Evolutionary conservation across 2,797 vertebrate genomes (phyloP).

Genomic region (Molossus molossus): DNA sequence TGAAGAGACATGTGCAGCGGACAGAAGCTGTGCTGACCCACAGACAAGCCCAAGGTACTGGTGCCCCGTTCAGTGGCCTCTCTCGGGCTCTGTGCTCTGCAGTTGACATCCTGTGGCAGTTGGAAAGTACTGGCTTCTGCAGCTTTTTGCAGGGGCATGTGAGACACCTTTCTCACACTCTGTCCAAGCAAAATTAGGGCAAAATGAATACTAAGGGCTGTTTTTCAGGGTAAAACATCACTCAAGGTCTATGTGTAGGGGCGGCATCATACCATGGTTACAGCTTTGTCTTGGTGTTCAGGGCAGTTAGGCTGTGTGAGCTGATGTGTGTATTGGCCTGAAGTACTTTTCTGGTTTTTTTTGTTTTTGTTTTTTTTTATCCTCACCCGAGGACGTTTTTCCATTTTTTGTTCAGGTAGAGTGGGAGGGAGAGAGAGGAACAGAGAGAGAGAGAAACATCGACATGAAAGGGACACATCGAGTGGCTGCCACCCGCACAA

Average conservation of each 20-base stretch:
- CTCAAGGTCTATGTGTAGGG: neutral
- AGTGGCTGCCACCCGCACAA: too few species aligned
- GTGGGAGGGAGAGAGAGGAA: too few species aligned
- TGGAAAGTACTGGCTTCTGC: neutral
- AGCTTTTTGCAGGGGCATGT: neutral
- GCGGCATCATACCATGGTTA: neutral
- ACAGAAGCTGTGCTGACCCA: slow-evolving; percentile 94
- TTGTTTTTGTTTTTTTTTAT: too few species aligned
- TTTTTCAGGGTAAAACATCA: neutral
- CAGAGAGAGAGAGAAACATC: too few species aligned
- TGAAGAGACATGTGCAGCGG: slow-evolving; percentile 96
- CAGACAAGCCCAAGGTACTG: slow-evolving; percentile 97
- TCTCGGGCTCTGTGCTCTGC: neutral
- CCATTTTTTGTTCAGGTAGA: too few species aligned
- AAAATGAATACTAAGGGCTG: neutral
- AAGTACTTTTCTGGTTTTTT: neutral
- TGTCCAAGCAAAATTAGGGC: slow-evolving; percentile 43
- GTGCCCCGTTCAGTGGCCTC: neutral
- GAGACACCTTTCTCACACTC: neutral
- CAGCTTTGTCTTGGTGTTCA: neutral
- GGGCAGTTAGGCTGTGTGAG: neutral
- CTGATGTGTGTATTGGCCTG: neutral
- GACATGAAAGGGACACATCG: too few species aligned
- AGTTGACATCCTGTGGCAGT: neutral
- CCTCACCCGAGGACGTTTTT: too few species aligned